Percentiles rank a stretch among this genome's conserved stretches.
These are phyloP conservation scores for Notechis scutatus DNA, from an alignment of 2,113 vertebrate species.

Conservation along the genomic window DNA sequence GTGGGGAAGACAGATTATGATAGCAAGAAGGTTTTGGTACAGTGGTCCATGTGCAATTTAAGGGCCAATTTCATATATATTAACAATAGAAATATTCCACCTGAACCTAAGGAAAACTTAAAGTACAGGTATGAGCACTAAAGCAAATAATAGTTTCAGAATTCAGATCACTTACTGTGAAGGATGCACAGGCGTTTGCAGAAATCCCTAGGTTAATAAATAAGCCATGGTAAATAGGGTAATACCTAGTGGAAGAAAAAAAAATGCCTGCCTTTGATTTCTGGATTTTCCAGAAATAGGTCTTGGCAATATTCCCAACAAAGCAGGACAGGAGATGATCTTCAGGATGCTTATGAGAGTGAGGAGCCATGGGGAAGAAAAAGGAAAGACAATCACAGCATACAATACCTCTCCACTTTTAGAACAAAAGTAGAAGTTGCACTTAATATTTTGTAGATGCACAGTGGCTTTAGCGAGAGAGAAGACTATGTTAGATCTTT, in stretches of 20 bases:
- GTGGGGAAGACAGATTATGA: not conserved
- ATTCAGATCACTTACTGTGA: not conserved
- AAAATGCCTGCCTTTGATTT: not conserved
- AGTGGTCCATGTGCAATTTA: not conserved
- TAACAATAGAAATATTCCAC: not conserved
- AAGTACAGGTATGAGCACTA: not conserved
- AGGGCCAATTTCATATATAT: not conserved
- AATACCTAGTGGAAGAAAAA: not conserved
- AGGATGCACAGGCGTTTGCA: not conserved
- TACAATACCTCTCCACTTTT: not conserved
- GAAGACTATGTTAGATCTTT: not conserved
- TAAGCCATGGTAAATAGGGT: not conserved
- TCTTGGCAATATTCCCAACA: no score
- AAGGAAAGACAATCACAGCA: not conserved
- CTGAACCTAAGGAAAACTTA: not conserved
- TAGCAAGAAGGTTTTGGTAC: not conserved
- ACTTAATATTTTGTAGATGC: not conserved
- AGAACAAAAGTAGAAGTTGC: not conserved
- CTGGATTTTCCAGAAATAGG: not conserved
- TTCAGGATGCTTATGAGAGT: not conserved
- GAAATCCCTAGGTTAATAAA: not conserved
- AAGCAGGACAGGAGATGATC: not conserved
- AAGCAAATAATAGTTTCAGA: not conserved
- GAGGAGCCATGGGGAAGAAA: not conserved
- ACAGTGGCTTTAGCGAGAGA: not conserved